phyloP scores from a whole-genome alignment of 2,888 invertebrate species.

The Drosophila percnosoma region DNA sequence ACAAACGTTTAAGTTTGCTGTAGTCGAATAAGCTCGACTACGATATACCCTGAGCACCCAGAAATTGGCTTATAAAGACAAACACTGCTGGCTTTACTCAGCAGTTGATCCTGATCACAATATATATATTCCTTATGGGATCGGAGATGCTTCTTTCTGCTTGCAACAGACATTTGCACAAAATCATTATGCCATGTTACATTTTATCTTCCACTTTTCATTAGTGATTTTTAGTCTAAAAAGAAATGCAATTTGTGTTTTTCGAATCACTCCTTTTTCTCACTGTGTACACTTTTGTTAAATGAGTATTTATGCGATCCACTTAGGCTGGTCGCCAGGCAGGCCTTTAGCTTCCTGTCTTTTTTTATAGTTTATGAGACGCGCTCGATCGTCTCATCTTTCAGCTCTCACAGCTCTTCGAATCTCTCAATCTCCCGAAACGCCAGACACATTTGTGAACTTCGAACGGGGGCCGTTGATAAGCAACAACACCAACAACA shows the following conservation, averaged over 20 bases:
- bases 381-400: constrained; percentile 30
- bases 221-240: too few relatives aligned
- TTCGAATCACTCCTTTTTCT: background rate
- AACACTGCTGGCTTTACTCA: too few relatives aligned
- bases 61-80: background rate
- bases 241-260: background rate
- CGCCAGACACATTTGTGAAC: constrained; percentile 56
- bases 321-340: constrained; percentile 14
- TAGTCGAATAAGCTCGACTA: background rate
- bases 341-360: constrained; percentile 41
- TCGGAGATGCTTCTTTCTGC: background rate
- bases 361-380: constrained; percentile 32
- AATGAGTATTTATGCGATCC: constrained; percentile 16
- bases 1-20: background rate
- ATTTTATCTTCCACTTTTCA: background rate
- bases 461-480: constrained; percentile 52
- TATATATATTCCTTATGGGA: too few relatives aligned
- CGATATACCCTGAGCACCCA: background rate
- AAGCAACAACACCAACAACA: constrained; percentile 16
- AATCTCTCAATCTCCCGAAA: constrained; percentile 38
- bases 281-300: constrained; percentile 3
- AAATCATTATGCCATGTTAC: background rate
- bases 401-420: constrained; percentile 3
- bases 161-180: background rate
- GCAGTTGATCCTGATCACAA: background rate